Evolutionary conservation across 30 jellyfish, hydroid and myxozoan genomes (phyloP).

Genomic region (Turritopsis rubra): DNA sequence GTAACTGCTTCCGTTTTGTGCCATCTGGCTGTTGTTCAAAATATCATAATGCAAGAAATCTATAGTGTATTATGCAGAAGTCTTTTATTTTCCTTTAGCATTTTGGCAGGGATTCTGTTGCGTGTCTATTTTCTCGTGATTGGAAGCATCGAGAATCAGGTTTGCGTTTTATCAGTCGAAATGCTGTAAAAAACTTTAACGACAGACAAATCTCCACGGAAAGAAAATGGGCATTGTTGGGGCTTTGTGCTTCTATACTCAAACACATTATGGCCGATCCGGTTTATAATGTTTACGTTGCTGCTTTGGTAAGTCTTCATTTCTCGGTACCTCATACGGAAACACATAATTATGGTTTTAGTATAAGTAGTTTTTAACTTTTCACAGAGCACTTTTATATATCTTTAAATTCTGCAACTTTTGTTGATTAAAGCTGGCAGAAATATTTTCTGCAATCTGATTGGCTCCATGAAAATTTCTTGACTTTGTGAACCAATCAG

Average conservation of each 20-base stretch:
- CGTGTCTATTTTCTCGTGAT: conserved; percentile 87
- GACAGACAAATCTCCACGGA: conserved; percentile 25
- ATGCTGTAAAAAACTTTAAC: conserved; percentile 56
- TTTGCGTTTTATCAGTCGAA: conserved; percentile 83
- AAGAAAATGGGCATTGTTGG: conserved; percentile 61
- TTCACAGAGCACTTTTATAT: no score
- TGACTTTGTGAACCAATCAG: no score
- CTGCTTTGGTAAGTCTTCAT: conserved; percentile 72
- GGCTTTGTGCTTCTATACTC: conserved; percentile 65
- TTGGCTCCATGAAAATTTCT: no score
- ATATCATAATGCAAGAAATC: no score
- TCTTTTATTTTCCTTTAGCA: conserved; percentile 32
- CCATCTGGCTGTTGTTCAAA: no score
- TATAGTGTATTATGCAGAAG: not conserved
- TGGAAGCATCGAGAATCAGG: conserved; percentile 97
- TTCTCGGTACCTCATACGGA: no score
- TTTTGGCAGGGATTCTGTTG: conserved; percentile 86
- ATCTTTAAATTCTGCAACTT: no score
- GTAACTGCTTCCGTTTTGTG: no score
- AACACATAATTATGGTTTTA: no score
- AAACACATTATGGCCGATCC: conserved; percentile 77
- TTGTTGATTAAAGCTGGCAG: no score
- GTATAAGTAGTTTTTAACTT: no score
- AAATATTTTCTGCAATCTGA: no score
- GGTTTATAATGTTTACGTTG: conserved; percentile 89